Base-by-base conservation (phyloP, 2,888 invertebrate genomes). In the Pachliopta kotzebuea region DNA sequence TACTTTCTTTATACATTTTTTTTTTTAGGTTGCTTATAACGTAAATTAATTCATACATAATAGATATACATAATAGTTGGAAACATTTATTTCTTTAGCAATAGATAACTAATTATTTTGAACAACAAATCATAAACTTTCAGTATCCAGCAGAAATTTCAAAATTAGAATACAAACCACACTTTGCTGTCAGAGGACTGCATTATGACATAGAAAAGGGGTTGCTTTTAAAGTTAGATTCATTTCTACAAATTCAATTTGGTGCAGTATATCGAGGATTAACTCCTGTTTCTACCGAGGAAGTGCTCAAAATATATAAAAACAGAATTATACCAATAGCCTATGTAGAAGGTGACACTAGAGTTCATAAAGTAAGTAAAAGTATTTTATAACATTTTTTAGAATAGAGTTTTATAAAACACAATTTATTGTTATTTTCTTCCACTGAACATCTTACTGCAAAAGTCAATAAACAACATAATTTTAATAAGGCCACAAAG, bases 151-250 rank as follows among this genome's bases (percentile, higher is more conserved):
- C 95, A 76, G 97, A 94, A 74, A 96, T 99, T 72, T 86, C 93
- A 57, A 92, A 95, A 65, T 88, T 98, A 62, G 95, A 97, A 73
- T 99, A 98, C 83, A 95, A 96, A 78, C 97, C 98, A n/a, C 94
- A 96, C 70, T 99, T 98, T 93, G 98, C 98, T 20, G 97, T 99
- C 0, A 94, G 99, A 69, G 99, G 99, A 45, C 93, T 99, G n/a
- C 99, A 99, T 88, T 99, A 98, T 92, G 99, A 99, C 82, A 97
- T 98, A 78, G 96, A 97, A 85, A 98, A 98, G 88, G 98, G 99
- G 4, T 90, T 98, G 18, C 92, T 99, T 26, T 92, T 99, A 74
- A 99, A 99, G 85, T 92, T 99, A 74, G 99, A 99, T 88, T 97
- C 98, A 2, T 99, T 98, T 85, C 93, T 98, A 72, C 98, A 99